Base-by-base conservation (phyloP, 2,888 invertebrate genomes). In the Patella pellucida region DNA sequence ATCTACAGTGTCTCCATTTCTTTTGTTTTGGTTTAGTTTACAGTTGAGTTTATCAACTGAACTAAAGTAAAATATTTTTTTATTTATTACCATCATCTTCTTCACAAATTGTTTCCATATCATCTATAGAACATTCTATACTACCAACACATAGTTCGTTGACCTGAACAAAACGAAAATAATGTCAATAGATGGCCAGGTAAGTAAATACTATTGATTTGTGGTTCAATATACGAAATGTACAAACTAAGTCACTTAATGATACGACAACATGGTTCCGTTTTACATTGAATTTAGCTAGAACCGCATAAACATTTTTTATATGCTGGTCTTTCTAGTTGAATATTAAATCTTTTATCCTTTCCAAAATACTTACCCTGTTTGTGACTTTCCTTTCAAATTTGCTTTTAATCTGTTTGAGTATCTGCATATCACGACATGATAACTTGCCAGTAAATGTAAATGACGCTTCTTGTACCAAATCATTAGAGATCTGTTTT, bases 391-490 rank as follows among this genome's bases (percentile, higher is more conserved):
- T 81, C 12, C 81, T 79, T 70, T 87, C 82, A 71, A 88, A 86
- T 75, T 83, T 80, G n/a, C 80, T 81, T 73, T 88, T 85, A 3
- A 89, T 81, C 27, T 83, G 78, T n/a, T 85, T 82, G 2, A 90
- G 81, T 5, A 86, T 71, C 11, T 81, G 77, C 62, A 81, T 79
- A 68, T 89, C 85, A 51, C 84, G 77, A 76, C 90, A 90, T 0
- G 86, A 84, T 15, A 86, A 77, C 7, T 84, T 81, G 7, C 88
- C 84, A n/a, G 84, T 84, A 73, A 87, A 86, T 3, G 85, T 86
- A 23, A 89, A 81, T 7, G 86, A 84, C 0, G 88, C 86, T 19
- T 86, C 86, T 74, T 88, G 88, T 12, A 85, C 80, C 12, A 90
- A 86, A 68, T 89, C 86, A 72, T 88, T 88, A 5, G 90, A 86